A percentile compares a stretch with the other conserved stretches of the same genome.
These are phyloP conservation scores for Microlaimidae sp. DNA, from an alignment of 2,888 invertebrate genomes.

Conservation along the genomic window DNA sequence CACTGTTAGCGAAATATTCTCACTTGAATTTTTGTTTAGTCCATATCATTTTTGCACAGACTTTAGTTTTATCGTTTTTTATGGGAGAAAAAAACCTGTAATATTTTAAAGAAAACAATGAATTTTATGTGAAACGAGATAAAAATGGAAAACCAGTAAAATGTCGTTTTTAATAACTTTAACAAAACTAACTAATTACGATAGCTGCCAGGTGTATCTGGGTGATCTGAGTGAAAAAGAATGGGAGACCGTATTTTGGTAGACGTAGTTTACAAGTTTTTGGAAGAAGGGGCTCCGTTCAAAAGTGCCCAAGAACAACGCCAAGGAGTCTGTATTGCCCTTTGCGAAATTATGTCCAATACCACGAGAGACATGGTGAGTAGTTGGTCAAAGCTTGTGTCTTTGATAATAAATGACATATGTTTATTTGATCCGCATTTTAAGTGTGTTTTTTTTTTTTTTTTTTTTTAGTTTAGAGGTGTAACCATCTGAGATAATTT, in stretches of 20 bases:
- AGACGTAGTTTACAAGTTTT: slow-evolving; percentile 93
- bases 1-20: too few species aligned
- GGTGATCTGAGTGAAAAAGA: slow-evolving; percentile 91
- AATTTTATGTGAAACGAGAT: too few species aligned
- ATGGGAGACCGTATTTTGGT: slow-evolving; percentile 89
- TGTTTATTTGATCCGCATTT: slow-evolving; percentile 7
- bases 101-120: too few species aligned
- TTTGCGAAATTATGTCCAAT: slow-evolving; percentile 91
- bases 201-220: slow-evolving; percentile 83
- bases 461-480: too few species aligned
- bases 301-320: slow-evolving; percentile 78
- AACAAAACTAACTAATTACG: too few species aligned
- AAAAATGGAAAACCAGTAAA: too few species aligned
- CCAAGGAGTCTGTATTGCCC: slow-evolving; percentile 88
- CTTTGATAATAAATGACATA: not conserved
- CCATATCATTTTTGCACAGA: too few species aligned
- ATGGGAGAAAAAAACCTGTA: too few species aligned
- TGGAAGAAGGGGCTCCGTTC: slow-evolving; percentile 78
- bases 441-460: slow-evolving; percentile 40
- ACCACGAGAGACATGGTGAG: slow-evolving; percentile 78
- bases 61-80: too few species aligned
- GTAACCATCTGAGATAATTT: too few species aligned
- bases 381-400: not conserved
- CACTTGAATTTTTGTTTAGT: too few species aligned
- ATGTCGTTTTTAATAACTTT: too few species aligned